Conservation (phyloP, 2,113 vertebrate genomes). For the Chrysemys picta region DNA sequence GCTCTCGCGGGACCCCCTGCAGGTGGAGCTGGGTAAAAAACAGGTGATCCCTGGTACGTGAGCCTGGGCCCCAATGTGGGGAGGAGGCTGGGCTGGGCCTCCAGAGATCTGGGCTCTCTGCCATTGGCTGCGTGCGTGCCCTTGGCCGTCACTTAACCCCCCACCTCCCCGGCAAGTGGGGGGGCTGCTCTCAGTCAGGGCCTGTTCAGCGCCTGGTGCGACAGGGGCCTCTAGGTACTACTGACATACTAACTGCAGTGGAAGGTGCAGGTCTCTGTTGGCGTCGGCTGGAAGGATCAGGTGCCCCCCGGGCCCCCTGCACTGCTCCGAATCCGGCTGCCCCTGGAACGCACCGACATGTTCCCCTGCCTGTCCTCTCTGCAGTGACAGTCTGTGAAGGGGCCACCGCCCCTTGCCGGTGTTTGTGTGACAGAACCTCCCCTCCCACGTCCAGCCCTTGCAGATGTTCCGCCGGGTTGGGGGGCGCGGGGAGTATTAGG, state of each 20-base stretch:
- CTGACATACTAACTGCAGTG: not conserved
- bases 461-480: too few species aligned
- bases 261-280: not conserved
- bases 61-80: not conserved
- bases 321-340: not conserved
- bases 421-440: not conserved
- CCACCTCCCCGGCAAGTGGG: too few species aligned
- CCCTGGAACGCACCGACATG: not conserved
- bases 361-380: not conserved
- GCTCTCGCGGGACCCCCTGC: slow-evolving; percentile 89
- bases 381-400: not conserved
- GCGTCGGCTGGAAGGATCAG: not conserved
- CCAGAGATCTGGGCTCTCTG: not conserved
- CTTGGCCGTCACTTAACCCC: not conserved
- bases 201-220: too few species aligned
- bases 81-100: not conserved
- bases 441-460: too few species aligned
- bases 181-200: too few species aligned
- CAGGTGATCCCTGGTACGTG: slow-evolving; percentile 91
- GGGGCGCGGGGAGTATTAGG: too few species aligned
- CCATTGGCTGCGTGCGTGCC: not conserved
- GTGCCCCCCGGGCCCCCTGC: not conserved
- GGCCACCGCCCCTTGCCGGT: not conserved
- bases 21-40: slow-evolving; percentile 93
- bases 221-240: too few species aligned